Evolutionary conservation across 1,140 invertebrate species (phyloP).

Genomic region (Brachionus calyciflorus): DNA sequence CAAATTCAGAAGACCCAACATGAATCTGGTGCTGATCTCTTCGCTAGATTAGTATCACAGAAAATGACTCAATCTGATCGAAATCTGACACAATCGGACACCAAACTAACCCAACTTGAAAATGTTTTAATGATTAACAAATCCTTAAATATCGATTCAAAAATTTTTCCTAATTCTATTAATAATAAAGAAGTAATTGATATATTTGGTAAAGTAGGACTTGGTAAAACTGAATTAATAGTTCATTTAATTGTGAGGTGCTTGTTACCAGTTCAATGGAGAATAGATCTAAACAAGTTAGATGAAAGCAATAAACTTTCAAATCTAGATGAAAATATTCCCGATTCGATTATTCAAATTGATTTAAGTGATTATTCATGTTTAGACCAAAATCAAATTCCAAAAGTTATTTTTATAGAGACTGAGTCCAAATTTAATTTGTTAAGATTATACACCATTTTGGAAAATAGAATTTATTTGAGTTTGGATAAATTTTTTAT

Average conservation of each 20-base stretch:
- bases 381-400: not conserved
- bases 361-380: not conserved
- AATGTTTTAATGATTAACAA: not conserved
- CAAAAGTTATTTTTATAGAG: constrained; percentile 10
- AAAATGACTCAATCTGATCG: constrained; percentile 1
- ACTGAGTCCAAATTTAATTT: constrained; percentile 16
- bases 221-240: not conserved
- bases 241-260: constrained; percentile 10
- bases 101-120: constrained; percentile 5
- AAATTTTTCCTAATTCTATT: not conserved
- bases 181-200: constrained; percentile 28
- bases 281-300: not conserved
- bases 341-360: not conserved
- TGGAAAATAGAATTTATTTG: constrained; percentile 1
- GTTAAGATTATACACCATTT: constrained; percentile 8
- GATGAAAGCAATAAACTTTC: too few relatives aligned
- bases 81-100: not conserved
- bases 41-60: not conserved
- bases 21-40: constrained; percentile 34
- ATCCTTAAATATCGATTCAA: not conserved
- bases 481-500: not conserved
- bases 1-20: not conserved
- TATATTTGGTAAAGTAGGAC: constrained; percentile 9
- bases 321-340: not conserved
- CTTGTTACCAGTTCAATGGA: not conserved